Percentiles rank a stretch among this genome's conserved stretches.
phyloP scores from a whole-genome alignment of 2,113 vertebrate species.

The Polypterus bichir region DNA sequence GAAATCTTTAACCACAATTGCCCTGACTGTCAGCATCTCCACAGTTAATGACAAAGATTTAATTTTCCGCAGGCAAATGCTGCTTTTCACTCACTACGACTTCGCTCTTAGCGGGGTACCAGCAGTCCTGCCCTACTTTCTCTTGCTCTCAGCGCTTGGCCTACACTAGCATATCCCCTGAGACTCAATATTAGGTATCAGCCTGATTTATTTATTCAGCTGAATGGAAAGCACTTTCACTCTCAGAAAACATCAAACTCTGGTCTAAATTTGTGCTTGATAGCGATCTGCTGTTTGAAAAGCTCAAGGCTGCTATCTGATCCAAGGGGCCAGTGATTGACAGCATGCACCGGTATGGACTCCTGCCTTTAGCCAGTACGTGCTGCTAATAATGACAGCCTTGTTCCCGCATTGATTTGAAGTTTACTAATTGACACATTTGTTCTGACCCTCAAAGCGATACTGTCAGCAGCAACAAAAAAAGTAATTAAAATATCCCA shows the following conservation, averaged over 20 bases:
- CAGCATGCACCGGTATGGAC: not conserved
- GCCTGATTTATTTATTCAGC: slow-evolving; percentile 21
- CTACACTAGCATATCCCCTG: slow-evolving; percentile 5
- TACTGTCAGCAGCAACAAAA: slow-evolving; percentile 30
- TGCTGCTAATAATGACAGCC: slow-evolving; percentile 10
- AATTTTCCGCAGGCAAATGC: no score
- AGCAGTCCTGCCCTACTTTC: no score
- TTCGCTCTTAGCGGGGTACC: no score
- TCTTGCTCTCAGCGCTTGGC: no score
- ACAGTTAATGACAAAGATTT: no score
- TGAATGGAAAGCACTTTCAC: slow-evolving; percentile 14
- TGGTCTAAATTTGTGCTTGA: not conserved
- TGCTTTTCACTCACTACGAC: no score
- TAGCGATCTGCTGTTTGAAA: slow-evolving; percentile 8
- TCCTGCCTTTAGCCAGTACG: not conserved
- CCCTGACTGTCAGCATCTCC: no score
- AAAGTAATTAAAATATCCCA: slow-evolving; percentile 32
- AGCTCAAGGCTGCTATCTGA: slow-evolving; percentile 5
- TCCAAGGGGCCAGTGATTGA: slow-evolving; percentile 1
- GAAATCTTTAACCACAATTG: no score
- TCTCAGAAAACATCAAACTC: not conserved
- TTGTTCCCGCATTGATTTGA: not conserved
- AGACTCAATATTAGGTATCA: slow-evolving; percentile 10
- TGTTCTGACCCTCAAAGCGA: slow-evolving; percentile 20
- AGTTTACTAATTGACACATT: slow-evolving; percentile 23